phyloP scores from a whole-genome alignment of 2,113 vertebrate genomes.

The Gadus macrocephalus region DNA sequence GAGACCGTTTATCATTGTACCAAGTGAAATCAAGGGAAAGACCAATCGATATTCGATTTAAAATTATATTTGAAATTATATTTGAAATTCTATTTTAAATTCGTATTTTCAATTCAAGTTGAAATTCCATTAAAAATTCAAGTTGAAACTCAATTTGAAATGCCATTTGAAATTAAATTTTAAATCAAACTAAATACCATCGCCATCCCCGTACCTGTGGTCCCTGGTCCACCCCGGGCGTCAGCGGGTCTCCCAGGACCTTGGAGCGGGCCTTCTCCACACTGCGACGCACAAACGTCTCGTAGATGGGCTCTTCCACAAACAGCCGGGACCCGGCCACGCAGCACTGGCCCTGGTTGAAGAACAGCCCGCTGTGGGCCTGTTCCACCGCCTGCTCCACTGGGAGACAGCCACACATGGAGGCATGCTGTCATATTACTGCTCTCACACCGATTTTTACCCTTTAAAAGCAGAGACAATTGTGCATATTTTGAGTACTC shows the following conservation, averaged over 20 bases:
- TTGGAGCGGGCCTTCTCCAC: constrained; percentile 76
- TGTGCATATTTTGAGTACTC: constrained; percentile 54
- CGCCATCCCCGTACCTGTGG: constrained; percentile 71
- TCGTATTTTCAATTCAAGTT: no score
- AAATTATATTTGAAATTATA: no score
- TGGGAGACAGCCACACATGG: constrained; percentile 40
- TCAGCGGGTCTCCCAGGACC: constrained; percentile 78
- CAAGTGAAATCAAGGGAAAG: no score
- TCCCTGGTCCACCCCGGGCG: constrained; percentile 75
- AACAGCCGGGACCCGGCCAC: constrained; percentile 85
- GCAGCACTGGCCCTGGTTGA: constrained; percentile 87
- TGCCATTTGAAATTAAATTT: no score
- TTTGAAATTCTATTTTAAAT: no score
- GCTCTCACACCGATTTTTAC: background rate
- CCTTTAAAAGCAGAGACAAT: background rate
- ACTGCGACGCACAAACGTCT: constrained; percentile 80
- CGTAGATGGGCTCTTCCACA: constrained; percentile 84
- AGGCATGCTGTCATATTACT: background rate
- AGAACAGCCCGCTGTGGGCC: constrained; percentile 82
- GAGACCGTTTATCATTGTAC: no score
- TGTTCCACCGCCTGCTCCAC: constrained; percentile 79
- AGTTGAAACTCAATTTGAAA: no score
- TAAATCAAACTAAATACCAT: no score
- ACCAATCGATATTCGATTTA: no score
- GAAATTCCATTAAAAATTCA: no score